Evolutionary conservation across 1,140 invertebrate genomes (phyloP), one percentile per base, ranked within the genome.

Genomic region (Sitobion miscanthi): DNA sequence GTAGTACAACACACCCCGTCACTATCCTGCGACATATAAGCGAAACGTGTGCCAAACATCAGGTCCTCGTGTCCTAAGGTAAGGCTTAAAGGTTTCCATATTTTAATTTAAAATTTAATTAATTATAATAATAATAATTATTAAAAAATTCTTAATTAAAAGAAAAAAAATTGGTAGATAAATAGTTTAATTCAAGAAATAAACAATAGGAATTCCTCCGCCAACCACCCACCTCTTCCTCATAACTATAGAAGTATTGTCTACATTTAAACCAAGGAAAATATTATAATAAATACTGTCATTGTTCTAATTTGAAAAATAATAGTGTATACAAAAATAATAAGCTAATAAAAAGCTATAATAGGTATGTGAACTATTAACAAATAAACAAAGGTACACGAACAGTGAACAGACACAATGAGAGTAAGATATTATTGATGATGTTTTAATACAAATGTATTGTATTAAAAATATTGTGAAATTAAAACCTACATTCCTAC

Each of bases 91-190:
- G 30, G 25, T 77, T 3, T 77, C 21, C 62, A 17, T 77, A 77
- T 77, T 69, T 77, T n/a, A 77, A 77, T 77, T 77, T 77, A n/a
- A 77, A 77, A 77, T 77, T 77, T 77, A 14, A 77, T 77, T 85
- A 42, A 8, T 21, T 54, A 54, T 54, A 85, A 85, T 5, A 11
- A 85, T 42, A 30, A 85, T 85, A 14, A 85, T 85, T 25, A 11
- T 25, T 38, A 30, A 42, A 38, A 85, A 85, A 45, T 85, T 85
- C 21, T 85, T 85, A 85, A 85, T 85, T 42, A 85, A 42, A 85
- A 85, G 35, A 42, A 85, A 42, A 85, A 54, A 85, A 83, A 82
- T 35, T 42, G 2, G 21, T 85, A 11, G 11, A 42, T 82, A 82
- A 8, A 38, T 85, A 85, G 82, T 85, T 42, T 85, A 11, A 85